Conservation (phyloP, 2,113 vertebrate species). For the Cavia porcellus region DNA sequence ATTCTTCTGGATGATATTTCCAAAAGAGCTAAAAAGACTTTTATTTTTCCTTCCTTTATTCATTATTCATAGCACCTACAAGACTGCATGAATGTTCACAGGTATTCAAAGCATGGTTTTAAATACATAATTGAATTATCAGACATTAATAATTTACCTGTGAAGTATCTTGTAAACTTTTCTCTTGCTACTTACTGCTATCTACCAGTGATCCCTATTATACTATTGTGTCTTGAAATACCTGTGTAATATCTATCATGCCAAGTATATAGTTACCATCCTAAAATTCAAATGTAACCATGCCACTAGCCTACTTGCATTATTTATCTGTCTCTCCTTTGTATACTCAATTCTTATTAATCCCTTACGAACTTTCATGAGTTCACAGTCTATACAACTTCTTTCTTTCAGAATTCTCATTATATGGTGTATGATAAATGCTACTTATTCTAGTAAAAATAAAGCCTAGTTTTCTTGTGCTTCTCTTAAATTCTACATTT, state of each 20-base stretch:
- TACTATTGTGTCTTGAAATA: not conserved
- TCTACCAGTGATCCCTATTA: not conserved
- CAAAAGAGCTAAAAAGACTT: not conserved
- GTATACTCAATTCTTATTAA: not conserved
- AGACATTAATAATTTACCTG: not conserved
- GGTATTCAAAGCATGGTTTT: not conserved
- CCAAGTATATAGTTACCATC: too few species aligned
- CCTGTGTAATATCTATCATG: not conserved
- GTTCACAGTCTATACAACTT: not conserved
- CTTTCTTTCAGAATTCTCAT: not conserved
- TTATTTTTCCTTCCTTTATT: not conserved
- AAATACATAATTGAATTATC: not conserved
- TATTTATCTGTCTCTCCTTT: not conserved
- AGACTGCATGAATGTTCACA: not conserved
- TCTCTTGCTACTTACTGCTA: not conserved
- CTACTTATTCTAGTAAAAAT: not conserved
- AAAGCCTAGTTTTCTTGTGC: not conserved
- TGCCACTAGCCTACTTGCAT: not conserved
- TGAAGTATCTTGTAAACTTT: not conserved
- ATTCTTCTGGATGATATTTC: not conserved
- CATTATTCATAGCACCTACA: not conserved
- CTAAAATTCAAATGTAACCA: not conserved
- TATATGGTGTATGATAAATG: not conserved
- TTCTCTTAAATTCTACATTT: not conserved
- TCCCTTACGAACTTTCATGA: fast-evolving